Conservation (phyloP, 2,888 invertebrate genomes). For the Coleophora deauratella region DNA sequence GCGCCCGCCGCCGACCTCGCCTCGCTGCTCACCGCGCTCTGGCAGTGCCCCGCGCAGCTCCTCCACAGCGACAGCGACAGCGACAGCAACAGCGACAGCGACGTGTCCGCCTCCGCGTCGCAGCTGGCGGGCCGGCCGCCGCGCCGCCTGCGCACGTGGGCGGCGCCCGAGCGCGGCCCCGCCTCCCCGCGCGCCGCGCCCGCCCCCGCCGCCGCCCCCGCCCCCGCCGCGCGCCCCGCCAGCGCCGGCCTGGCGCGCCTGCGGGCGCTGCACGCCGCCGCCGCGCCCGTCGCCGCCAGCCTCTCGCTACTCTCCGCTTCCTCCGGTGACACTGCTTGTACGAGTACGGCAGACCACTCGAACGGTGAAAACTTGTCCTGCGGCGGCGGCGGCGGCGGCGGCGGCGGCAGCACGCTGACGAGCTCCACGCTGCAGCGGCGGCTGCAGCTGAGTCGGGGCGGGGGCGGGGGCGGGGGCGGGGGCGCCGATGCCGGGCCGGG, state of each 20-base stretch:
- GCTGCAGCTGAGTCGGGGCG: not conserved
- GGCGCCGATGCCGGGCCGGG: not conserved
- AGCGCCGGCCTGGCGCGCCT: not conserved
- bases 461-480: not conserved
- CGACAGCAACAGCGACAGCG: constrained; percentile 18
- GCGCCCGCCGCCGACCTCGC: constrained; percentile 3
- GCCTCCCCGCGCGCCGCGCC: constrained; percentile 3
- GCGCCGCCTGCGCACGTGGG: constrained; percentile 32
- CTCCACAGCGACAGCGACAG: no score
- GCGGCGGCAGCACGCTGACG: not conserved
- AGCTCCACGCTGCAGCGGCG: not conserved
- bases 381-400: not conserved
- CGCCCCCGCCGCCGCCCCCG: constrained; percentile 2
- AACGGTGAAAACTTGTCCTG: no score
- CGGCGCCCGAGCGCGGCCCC: constrained; percentile 2
- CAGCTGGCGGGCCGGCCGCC: constrained; percentile 28
- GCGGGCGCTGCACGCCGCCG: not conserved
- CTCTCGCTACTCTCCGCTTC: not conserved
- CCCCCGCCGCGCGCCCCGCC: not conserved
- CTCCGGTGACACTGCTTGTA: no score
- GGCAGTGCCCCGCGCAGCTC: no score
- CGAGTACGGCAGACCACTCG: no score
- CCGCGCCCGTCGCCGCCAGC: not conserved
- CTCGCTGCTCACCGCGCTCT: no score
- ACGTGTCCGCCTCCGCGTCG: constrained; percentile 42